Conservation (phyloP, 2,797 vertebrate species). For the Valencia hispanica region DNA sequence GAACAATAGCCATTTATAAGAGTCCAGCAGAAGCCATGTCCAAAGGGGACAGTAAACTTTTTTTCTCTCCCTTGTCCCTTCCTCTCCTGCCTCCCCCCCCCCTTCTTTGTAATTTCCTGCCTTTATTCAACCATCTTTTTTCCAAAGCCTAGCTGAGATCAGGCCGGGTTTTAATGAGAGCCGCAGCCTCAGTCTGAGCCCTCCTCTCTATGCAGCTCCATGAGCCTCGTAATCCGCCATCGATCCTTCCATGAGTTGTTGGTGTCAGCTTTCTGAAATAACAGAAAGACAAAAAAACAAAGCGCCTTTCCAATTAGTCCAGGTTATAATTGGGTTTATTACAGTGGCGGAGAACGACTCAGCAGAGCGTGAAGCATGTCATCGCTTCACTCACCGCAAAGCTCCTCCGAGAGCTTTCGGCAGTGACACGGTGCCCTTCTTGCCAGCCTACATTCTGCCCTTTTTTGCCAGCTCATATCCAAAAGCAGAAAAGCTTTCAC, state of each 20-base stretch:
- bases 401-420: slow-evolving; percentile 58
- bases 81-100: slow-evolving; percentile 29
- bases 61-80: slow-evolving; percentile 44
- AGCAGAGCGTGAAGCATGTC: slow-evolving; percentile 64
- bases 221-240: slow-evolving; percentile 84
- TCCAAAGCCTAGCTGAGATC: slow-evolving; percentile 79
- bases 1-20: slow-evolving; percentile 82
- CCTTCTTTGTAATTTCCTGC: slow-evolving; percentile 51
- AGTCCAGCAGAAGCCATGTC: slow-evolving; percentile 75
- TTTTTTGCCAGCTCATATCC: slow-evolving; percentile 61
- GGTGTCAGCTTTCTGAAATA: slow-evolving; percentile 82
- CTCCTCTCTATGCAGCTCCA: slow-evolving; percentile 83
- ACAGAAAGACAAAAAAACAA: slow-evolving; percentile 77
- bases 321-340: slow-evolving; percentile 82
- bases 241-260: slow-evolving; percentile 83
- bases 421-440: slow-evolving; percentile 61
- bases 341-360: slow-evolving; percentile 60
- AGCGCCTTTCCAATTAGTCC: slow-evolving; percentile 77
- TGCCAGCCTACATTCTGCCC: slow-evolving; percentile 60
- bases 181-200: slow-evolving; percentile 74
- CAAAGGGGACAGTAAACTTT: slow-evolving; percentile 75
- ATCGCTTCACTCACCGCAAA: slow-evolving; percentile 56
- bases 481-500: slow-evolving; percentile 51
- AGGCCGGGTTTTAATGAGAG: slow-evolving; percentile 82
- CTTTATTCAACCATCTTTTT: slow-evolving; percentile 76